These are phyloP conservation scores for Tragelaphus oryx DNA, from an alignment of 2,797 vertebrate genomes.

Conservation along the genomic window DNA sequence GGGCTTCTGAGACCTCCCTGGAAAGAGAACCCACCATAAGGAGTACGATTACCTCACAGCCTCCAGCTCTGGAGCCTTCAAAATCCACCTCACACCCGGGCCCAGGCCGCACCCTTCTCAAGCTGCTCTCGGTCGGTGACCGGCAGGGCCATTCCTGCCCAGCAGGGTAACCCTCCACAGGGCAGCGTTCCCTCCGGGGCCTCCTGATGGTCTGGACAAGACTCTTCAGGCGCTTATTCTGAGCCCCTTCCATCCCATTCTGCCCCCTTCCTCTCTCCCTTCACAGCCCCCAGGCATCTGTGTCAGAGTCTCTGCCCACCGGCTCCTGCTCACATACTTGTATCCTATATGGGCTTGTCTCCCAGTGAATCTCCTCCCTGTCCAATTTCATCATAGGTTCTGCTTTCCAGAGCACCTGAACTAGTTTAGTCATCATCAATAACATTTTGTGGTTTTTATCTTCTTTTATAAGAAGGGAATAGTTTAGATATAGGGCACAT, in stretches of 20 bases:
- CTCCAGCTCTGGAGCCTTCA: neutral
- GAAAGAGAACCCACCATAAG: neutral
- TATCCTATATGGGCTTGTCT: neutral
- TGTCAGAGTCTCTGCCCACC: neutral
- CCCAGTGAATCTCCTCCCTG: neutral
- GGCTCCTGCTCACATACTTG: neutral
- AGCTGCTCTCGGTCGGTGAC: neutral
- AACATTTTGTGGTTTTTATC: neutral
- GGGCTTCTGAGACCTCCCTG: neutral
- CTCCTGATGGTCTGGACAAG: neutral
- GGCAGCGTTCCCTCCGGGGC: neutral
- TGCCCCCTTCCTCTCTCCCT: neutral
- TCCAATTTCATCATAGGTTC: neutral
- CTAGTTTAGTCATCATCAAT: neutral
- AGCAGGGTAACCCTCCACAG: accelerated
- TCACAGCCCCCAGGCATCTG: neutral
- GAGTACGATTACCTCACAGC: accelerated
- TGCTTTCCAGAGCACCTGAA: neutral
- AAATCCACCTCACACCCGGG: neutral
- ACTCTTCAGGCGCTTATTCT: neutral
- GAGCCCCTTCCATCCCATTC: neutral
- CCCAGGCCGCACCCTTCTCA: neutral
- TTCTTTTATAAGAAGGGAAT: neutral
- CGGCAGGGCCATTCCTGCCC: neutral
- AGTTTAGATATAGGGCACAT: neutral